Evolutionary conservation across 2,113 vertebrate species (phyloP), one percentile per base, ranked within the genome.

Genomic region (Platichthys stellatus): DNA sequence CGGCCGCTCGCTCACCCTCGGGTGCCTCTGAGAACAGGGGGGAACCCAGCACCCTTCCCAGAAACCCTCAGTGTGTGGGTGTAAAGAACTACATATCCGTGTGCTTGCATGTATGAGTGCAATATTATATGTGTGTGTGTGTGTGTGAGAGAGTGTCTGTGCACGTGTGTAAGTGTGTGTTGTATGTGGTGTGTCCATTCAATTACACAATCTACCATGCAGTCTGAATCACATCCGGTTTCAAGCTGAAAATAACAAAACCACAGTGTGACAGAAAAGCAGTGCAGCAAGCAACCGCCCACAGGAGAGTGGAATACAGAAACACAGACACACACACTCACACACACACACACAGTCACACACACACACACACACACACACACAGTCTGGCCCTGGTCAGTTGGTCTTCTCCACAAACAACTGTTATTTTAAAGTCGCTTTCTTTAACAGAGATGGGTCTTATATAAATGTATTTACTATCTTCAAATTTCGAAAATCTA

Each of bases 191-290:
- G 78, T 70, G 84, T 87, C 87, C 81, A 86, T 90, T 89, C 83
- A 92, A 90, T 92, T 85, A 88, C 87, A 90, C 84, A 92, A 91
- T 89, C 90, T 78, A 83, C 56, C 78, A 75, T 83, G 85, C 71
- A 90, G 90, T 91, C 90, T 93, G 90, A 92, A 88, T 93, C 92
- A 92, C 85, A 91, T 93, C 92, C 92, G 92, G 85, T 91, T 92
- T 91, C 65, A 17, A 73, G 87, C 85, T 84, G 82, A 92, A 93
- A 93, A 93, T 93, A 93, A 90, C 86, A 84, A 88, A 92, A 90
- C 90, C 90, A 81, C 90, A 88, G 88, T 85, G 83, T 89, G 89
- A 92, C 89, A 92, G 86, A 93, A 90, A 93, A 90, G 85, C 84
- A 92, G 82, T 71, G 7, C 88, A 88, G 89, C 86, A 91, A 82